Conservation (phyloP, 2,113 vertebrate species). For the Arothron firmamentum region DNA sequence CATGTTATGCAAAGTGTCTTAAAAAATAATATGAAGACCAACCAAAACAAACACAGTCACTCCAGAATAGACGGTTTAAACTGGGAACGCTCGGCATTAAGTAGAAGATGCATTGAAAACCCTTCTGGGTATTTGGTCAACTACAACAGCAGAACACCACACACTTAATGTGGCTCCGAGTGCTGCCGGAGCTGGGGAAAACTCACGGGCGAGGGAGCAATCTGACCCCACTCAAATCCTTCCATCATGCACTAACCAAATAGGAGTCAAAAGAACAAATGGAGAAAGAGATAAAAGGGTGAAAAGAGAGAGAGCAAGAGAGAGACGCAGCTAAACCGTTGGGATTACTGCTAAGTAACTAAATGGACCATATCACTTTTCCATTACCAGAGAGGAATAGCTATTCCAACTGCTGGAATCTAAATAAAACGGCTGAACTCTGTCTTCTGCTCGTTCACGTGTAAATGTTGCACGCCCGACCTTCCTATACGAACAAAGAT, state of each 20-base stretch:
- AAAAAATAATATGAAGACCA: background rate
- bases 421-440: constrained; percentile 51
- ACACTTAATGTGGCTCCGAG: constrained; percentile 36
- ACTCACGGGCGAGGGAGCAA: constrained; percentile 41
- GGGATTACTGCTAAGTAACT: constrained; percentile 72
- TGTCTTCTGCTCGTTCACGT: constrained; percentile 39
- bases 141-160: constrained; percentile 19
- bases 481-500: constrained; percentile 58
- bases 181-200: constrained; percentile 29
- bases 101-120: constrained; percentile 30
- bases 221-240: constrained; percentile 55
- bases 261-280: constrained; percentile 51
- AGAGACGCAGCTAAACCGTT: constrained; percentile 52
- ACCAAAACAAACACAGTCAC: constrained; percentile 4
- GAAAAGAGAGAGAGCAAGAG: constrained; percentile 24
- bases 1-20: constrained; percentile 35
- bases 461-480: constrained; percentile 48
- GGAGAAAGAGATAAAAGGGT: constrained; percentile 38
- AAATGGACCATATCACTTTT: constrained; percentile 73
- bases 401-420: constrained; percentile 58
- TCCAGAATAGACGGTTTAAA: constrained; percentile 2
- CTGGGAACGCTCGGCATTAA: constrained; percentile 21
- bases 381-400: constrained; percentile 67
- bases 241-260: constrained; percentile 55
- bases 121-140: constrained; percentile 36